Evolutionary conservation across 1,140 invertebrate species (phyloP).

Genomic region (Leptonema lineaticorne): DNA sequence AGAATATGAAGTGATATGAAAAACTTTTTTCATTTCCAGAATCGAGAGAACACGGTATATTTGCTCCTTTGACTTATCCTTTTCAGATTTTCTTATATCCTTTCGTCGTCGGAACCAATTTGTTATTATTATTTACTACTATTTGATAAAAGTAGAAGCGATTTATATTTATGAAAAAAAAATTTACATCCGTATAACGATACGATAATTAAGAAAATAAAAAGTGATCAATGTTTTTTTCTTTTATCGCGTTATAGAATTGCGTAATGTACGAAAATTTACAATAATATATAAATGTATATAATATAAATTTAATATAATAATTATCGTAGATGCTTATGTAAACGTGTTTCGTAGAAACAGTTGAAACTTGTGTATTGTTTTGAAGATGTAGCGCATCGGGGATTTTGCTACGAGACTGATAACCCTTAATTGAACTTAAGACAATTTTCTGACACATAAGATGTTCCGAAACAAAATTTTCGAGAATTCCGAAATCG

Average conservation of each 20-base stretch:
- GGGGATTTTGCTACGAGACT: background rate
- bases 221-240: too few relatives aligned
- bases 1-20: constrained; percentile 26
- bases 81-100: constrained; percentile 17
- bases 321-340: too few relatives aligned
- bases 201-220: too few relatives aligned
- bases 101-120: background rate
- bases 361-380: background rate
- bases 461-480: constrained; percentile 7
- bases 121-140: constrained; percentile 14
- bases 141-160: too few relatives aligned
- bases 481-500: background rate
- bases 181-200: too few relatives aligned
- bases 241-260: too few relatives aligned
- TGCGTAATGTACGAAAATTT: too few relatives aligned
- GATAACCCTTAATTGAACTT: constrained; percentile 6
- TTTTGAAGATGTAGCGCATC: background rate
- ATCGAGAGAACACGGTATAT: constrained; percentile 16
- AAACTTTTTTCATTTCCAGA: constrained; percentile 27
- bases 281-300: too few relatives aligned
- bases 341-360: too few relatives aligned
- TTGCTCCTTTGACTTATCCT: constrained; percentile 21
- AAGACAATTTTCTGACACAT: constrained; percentile 12
- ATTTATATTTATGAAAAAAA: too few relatives aligned
- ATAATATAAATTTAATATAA: too few relatives aligned